Conservation (phyloP, 2,888 invertebrate genomes). For the Trichopoda pennipes region DNA sequence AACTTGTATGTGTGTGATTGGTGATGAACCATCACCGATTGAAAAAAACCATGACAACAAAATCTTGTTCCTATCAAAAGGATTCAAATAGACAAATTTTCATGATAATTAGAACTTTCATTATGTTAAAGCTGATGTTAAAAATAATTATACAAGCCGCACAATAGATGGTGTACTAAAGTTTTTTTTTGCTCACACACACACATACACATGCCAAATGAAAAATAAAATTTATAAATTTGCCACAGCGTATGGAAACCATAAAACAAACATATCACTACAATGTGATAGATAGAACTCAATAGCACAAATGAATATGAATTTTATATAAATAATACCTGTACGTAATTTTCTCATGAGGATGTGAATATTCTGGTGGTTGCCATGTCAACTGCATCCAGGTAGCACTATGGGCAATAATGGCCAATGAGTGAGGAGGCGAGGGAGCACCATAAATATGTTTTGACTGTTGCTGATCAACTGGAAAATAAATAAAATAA, state of each 20-base stretch:
- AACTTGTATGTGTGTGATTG: no score
- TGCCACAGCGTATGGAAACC: neutral
- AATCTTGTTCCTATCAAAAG: neutral
- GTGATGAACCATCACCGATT: neutral
- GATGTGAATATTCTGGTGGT: constrained; percentile 91
- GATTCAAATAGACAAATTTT: neutral
- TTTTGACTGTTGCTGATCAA: constrained; percentile 58
- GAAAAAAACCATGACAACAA: constrained; percentile 40
- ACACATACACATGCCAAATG: neutral
- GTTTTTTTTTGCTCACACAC: no score
- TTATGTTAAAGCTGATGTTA: neutral
- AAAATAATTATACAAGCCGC: neutral
- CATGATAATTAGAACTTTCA: neutral
- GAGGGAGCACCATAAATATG: constrained; percentile 85
- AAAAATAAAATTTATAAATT: constrained; percentile 35
- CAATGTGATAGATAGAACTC: no score
- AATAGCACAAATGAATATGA: constrained; percentile 6
- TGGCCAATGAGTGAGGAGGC: constrained; percentile 89
- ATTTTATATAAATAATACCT: constrained; percentile 82
- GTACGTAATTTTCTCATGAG: constrained; percentile 88
- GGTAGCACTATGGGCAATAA: constrained; percentile 90
- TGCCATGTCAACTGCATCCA: constrained; percentile 92
- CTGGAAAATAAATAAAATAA: constrained; percentile 62
- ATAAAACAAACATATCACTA: neutral
- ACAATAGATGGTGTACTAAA: neutral